A percentile compares a stretch with the other conserved stretches of the same genome.
Conservation (phyloP, 2,113 vertebrate species). For the Mellivora capensis region DNA sequence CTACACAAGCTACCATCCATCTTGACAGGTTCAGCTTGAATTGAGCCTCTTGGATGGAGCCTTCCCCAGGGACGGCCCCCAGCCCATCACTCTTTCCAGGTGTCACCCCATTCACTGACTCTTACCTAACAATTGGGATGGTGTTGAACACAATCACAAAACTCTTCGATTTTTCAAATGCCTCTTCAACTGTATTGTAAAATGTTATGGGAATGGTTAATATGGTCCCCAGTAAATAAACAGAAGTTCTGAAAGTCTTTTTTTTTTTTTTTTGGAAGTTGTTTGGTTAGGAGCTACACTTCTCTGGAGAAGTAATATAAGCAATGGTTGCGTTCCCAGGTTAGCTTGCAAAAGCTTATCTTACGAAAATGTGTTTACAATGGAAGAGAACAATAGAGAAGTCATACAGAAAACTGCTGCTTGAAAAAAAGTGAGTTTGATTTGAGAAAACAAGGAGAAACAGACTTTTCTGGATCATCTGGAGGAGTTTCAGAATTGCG, state of each 20-base stretch:
- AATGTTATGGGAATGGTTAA: not conserved
- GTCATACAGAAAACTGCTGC: not conserved
- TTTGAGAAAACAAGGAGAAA: not conserved
- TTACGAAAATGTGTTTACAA: not conserved
- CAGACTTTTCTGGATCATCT: not conserved
- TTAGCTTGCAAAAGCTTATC: not conserved
- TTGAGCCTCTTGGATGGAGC: not conserved
- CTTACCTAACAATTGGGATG: not conserved
- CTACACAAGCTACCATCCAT: not conserved
- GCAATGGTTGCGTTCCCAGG: not conserved
- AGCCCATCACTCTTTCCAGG: not conserved
- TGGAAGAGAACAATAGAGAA: not conserved
- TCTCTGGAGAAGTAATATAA: not conserved
- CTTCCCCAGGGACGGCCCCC: not conserved
- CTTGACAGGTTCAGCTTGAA: not conserved
- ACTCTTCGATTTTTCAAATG: not conserved
- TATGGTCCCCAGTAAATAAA: not conserved
- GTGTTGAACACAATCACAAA: not conserved
- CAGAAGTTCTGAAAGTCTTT: not conserved
- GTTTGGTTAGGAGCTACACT: not conserved
- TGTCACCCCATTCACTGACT: not conserved
- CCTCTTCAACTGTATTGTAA: not conserved
- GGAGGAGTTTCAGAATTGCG: not conserved
- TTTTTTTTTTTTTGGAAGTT: not conserved
- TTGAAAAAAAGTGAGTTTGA: not conserved